phyloP scores from a whole-genome alignment of 2,888 invertebrate genomes.

The Sycophila texana region DNA sequence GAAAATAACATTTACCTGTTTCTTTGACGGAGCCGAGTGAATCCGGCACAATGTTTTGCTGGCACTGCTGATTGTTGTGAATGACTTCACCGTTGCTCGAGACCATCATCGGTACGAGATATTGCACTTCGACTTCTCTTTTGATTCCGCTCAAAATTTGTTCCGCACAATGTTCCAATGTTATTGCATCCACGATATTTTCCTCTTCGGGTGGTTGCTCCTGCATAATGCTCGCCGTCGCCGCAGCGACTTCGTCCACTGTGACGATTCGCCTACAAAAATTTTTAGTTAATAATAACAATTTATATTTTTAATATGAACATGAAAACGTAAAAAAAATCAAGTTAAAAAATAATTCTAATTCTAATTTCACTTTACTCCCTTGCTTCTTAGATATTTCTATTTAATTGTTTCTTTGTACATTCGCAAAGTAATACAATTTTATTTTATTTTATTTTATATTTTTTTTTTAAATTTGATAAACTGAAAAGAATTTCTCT shows the following conservation, averaged over 20 bases:
- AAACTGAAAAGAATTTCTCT: no score
- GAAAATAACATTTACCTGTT: slow-evolving; percentile 63
- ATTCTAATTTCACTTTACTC: no score
- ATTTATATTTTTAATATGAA: not conserved
- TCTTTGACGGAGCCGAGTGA: slow-evolving; percentile 66
- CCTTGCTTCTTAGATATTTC: no score
- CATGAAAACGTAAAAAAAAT: no score
- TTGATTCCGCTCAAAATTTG: slow-evolving; percentile 80
- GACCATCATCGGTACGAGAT: slow-evolving; percentile 74
- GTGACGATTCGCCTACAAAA: slow-evolving; percentile 63
- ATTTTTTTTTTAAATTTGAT: no score
- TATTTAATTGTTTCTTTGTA: no score
- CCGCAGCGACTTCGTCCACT: slow-evolving; percentile 77
- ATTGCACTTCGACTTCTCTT: slow-evolving; percentile 80
- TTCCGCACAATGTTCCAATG: slow-evolving; percentile 79
- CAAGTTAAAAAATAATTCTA: no score
- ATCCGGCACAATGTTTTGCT: slow-evolving; percentile 35
- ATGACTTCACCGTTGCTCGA: slow-evolving; percentile 59
- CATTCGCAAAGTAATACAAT: no score
- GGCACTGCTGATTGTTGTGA: slow-evolving; percentile 50
- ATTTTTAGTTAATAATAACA: not conserved
- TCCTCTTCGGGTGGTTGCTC: slow-evolving; percentile 64
- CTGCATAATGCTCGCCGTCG: slow-evolving; percentile 77
- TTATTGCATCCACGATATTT: slow-evolving; percentile 66
- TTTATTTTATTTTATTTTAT: no score